phyloP scores from a whole-genome alignment of 2,113 vertebrate species.

The Neomonachus schauinslandi region DNA sequence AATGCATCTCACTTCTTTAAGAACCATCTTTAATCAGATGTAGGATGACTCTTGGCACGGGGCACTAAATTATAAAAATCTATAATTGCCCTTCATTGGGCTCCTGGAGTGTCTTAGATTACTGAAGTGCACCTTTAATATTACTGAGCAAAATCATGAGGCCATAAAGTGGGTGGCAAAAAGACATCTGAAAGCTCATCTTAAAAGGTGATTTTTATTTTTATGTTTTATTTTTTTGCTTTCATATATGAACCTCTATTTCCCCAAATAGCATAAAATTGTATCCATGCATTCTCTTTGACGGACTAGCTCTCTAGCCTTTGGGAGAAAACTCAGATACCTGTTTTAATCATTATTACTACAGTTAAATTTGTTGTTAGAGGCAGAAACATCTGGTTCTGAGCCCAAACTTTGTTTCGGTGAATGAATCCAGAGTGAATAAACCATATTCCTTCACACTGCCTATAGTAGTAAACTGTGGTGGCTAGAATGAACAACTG shows the following conservation, averaged over 20 bases:
- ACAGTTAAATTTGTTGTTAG: neutral
- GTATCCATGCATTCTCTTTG: neutral
- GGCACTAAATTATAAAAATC: neutral
- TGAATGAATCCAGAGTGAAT: slow-evolving; percentile 19
- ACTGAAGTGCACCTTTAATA: neutral
- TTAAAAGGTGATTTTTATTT: neutral
- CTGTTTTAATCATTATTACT: neutral
- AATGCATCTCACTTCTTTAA: neutral
- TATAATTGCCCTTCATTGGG: neutral
- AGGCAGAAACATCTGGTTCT: neutral
- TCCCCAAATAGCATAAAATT: neutral
- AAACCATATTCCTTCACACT: neutral
- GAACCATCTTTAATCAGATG: neutral
- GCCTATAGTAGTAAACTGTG: neutral
- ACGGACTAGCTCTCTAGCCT: neutral
- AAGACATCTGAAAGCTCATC: neutral
- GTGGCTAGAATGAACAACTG: neutral
- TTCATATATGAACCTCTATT: neutral
- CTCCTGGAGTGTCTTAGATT: neutral
- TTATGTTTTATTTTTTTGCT: neutral
- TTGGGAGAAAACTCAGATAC: neutral
- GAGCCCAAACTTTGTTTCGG: neutral
- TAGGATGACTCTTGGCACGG: neutral
- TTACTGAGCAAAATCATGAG: neutral
- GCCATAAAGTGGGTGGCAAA: neutral